Conservation (phyloP, 2,888 invertebrate genomes). For the Marasmarcha lunaedactyla region DNA sequence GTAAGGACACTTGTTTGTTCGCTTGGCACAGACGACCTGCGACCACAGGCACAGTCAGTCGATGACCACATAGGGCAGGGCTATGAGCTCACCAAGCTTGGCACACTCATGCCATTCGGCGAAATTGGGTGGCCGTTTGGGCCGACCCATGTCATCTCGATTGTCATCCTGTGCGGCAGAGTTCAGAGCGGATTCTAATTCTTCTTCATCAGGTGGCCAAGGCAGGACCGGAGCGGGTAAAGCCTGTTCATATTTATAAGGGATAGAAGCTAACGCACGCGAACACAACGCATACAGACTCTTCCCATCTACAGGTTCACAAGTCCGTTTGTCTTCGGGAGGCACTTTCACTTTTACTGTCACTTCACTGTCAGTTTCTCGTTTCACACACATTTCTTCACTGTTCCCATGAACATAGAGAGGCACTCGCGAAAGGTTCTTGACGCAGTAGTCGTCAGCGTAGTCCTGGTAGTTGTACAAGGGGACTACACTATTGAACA, state of each 20-base stretch:
- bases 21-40: conserved; percentile 17
- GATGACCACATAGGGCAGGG: conserved; percentile 97
- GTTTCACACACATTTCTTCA: conserved; percentile 12
- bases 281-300: not conserved
- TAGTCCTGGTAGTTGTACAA: conserved; percentile 61
- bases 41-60: conserved; percentile 73
- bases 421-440: conserved; percentile 45
- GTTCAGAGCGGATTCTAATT: conserved; percentile 15
- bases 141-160: conserved; percentile 35
- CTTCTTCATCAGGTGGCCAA: conserved; percentile 16
- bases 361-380: conserved; percentile 16
- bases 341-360: conserved; percentile 15
- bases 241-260: conserved; percentile 18
- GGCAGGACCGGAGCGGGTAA: conserved; percentile 31
- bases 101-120: conserved; percentile 93
- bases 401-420: conserved; percentile 43
- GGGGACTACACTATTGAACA: conserved; percentile 53
- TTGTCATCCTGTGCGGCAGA: conserved; percentile 7
- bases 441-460: conserved; percentile 56
- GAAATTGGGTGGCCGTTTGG: conserved; percentile 67
- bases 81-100: conserved; percentile 84
- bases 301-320: conserved; percentile 11
- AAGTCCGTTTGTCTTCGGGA: conserved; percentile 2
- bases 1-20: conserved; percentile 59
- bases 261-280: not conserved